Base-by-base conservation (phyloP, 1,140 invertebrate species). In the Macrotrachela quadricornifera region DNA sequence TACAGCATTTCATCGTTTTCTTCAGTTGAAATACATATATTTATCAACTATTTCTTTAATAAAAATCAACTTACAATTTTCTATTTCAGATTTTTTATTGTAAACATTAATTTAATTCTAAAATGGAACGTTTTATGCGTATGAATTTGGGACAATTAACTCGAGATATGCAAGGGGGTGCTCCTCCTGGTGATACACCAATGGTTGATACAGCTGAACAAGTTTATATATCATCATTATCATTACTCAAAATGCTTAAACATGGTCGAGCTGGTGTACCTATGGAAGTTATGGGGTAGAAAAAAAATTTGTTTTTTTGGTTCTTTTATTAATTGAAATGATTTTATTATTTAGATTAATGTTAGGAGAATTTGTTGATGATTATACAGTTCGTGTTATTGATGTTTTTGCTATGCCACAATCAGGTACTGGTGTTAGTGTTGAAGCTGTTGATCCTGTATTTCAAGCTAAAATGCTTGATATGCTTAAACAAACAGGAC, bases 321-420 rank as follows among this genome's bases (percentile, higher is more conserved):
- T 30, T 30, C 21, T 2, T 4, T 30, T 30, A 30, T 30, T 30
- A 4, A 30, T 30, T 30, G 21, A 30, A 30, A 30, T 30, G n/a
- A n/a, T n/a, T n/a, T n/a, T n/a, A n/a, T 8, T 30, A 4, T 30
- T 30, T 30, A 30, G 21, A 4, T 74, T 99, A 17, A 99, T 99
- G 94, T 74, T 99, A 63, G 94, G 90, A 59, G 92, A 99, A 76
- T 99, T 99, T 75, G 91, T 99, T 18, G 94, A 99, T 71, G 92
- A 99, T 66, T 99, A 97, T 63, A 99, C 94, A 55, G 92, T 99
- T 1, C 75, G 91, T 59, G 94, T 99, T 6, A 96, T 97, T 59
- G 94, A 99, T 77, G 92, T 97, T 1, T 99, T 99, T 75, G 94
- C 94, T n/a, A 99, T 99, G 94, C 94, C 94, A 37, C 94, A 99